phyloP scores from a whole-genome alignment of 2,888 invertebrate genomes.

The Hedya salicella region DNA sequence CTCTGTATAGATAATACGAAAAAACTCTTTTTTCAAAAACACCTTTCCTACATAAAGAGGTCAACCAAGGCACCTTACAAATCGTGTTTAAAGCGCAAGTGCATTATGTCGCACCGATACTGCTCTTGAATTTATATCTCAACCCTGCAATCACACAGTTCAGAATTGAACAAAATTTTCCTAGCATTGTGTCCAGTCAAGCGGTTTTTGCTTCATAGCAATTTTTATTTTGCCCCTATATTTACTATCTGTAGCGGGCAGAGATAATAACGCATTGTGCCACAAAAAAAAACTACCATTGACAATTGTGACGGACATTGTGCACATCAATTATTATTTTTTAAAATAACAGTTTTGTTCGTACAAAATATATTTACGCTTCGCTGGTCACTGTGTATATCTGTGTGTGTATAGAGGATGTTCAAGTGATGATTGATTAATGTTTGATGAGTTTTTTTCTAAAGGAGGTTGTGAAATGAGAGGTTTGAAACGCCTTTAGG shows the following conservation, averaged over 20 bases:
- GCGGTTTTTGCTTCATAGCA: conserved; percentile 49
- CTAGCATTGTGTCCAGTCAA: conserved; percentile 3
- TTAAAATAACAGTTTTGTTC: conserved; percentile 84
- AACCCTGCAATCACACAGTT: background rate
- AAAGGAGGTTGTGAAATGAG: conserved; percentile 39
- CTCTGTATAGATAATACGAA: too few species aligned
- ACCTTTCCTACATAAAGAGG: conserved; percentile 10
- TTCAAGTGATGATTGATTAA: conserved; percentile 69
- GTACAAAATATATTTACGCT: conserved; percentile 82
- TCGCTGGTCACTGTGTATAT: conserved; percentile 59
- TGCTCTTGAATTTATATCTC: background rate
- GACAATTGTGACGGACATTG: conserved; percentile 71
- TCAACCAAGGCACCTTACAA: conserved; percentile 19
- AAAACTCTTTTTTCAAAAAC: background rate
- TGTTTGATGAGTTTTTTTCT: conserved; percentile 45
- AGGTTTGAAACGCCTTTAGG: conserved; percentile 44
- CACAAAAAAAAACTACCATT: conserved; percentile 71
- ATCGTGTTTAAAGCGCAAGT: background rate
- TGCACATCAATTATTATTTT: conserved; percentile 79
- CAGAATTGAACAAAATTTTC: background rate
- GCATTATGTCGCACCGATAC: background rate
- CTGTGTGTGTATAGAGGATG: conserved; percentile 47
- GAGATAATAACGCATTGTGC: conserved; percentile 61
- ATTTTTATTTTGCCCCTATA: conserved; percentile 56
- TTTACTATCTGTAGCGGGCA: conserved; percentile 48